phyloP scores from a whole-genome alignment of 2,797 vertebrate species.

The Craterocephalus amniculus region DNA sequence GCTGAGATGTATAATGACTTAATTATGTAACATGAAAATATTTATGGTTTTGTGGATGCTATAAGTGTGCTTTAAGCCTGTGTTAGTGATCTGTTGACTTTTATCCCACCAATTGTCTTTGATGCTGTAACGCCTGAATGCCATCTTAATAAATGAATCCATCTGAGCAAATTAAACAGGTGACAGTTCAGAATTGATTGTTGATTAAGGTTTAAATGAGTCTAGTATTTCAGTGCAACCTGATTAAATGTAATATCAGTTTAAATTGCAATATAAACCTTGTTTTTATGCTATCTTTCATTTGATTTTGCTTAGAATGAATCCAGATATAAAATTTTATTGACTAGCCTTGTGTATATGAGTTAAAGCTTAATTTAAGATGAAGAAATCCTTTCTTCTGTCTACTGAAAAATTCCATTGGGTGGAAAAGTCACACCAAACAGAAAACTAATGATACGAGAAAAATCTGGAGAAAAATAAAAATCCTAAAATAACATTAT shows the following conservation, averaged over 20 bases:
- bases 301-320: conserved; percentile 46
- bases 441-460: conserved; percentile 12
- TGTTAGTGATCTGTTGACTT: conserved; percentile 29
- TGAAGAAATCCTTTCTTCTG: conserved; percentile 27
- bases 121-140: conserved; percentile 21
- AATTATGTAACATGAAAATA: conserved; percentile 12
- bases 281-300: conserved; percentile 37
- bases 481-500: conserved; percentile 26
- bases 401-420: not conserved
- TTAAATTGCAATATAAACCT: conserved; percentile 57
- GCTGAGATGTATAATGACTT: conserved; percentile 1
- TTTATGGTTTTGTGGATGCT: not conserved
- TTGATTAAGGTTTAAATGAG: conserved; percentile 62
- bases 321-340: conserved; percentile 34
- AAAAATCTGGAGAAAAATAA: conserved; percentile 13
- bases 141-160: conserved; percentile 55
- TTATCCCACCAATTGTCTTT: conserved; percentile 42
- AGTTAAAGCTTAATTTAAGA: conserved; percentile 34
- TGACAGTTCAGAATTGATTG: conserved; percentile 63
- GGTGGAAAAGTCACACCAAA: conserved; percentile 18
- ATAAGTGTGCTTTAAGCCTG: conserved; percentile 6
- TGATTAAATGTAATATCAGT: conserved; percentile 60
- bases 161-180: conserved; percentile 61
- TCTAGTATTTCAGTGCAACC: conserved; percentile 45
- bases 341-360: conserved; percentile 19